A percentile compares a stretch with the other conserved stretches of the same genome.
These are phyloP conservation scores for Marmota flaviventris DNA, from an alignment of 2,113 vertebrate species.

Conservation along the genomic window DNA sequence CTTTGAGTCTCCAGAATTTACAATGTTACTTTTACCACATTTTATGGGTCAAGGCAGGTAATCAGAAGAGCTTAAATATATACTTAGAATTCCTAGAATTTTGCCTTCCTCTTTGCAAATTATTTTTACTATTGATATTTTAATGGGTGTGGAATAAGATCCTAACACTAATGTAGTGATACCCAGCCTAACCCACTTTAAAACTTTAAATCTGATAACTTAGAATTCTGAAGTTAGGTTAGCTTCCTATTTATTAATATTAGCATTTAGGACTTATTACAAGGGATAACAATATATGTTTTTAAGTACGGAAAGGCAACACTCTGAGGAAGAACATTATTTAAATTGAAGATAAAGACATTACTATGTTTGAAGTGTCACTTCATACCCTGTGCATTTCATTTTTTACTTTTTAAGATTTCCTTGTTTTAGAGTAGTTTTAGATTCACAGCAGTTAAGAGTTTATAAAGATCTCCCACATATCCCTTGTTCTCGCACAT, in stretches of 20 bases:
- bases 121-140: neutral
- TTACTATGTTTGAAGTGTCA: neutral
- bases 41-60: neutral
- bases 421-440: neutral
- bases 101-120: neutral
- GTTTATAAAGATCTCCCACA: neutral
- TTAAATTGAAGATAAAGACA: conserved; percentile 4
- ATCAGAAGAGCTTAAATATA: neutral
- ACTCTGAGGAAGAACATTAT: neutral
- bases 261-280: neutral
- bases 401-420: neutral
- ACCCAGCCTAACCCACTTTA: neutral
- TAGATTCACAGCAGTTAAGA: neutral
- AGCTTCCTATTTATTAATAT: neutral
- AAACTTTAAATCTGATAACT: conserved; percentile 34
- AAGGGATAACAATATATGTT: neutral
- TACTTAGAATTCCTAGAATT: neutral
- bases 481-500: no score
- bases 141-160: neutral
- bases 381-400: neutral
- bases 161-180: neutral
- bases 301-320: neutral
- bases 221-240: neutral
- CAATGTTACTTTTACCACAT: neutral
- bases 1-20: neutral